Evolutionary conservation across 1,140 invertebrate species (phyloP), one percentile per base, ranked within the genome.

Genomic region (Ladona fulva): DNA sequence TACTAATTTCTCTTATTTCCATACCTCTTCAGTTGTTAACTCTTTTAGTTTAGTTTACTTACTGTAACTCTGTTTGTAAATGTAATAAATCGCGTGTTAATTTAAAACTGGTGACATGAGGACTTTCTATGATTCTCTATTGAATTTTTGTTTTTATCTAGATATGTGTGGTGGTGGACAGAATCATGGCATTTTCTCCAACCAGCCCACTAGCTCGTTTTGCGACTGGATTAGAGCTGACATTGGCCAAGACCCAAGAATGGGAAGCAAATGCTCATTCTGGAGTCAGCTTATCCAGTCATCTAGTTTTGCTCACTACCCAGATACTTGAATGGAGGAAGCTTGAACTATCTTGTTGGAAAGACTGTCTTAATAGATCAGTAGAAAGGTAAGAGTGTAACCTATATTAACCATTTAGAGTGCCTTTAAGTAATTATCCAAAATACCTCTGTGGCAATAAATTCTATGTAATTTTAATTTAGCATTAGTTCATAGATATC

Each of bases 231-330:
- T 85, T 99, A 25, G 97, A 99, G 85, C 84, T 98, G 29, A 84
- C 99, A 0, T 85, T 97, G 5, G 89, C 91, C 22, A 94, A 96
- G 80, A 87, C 93, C 73, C 89, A 96, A 80, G 91, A 96, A 80
- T 99, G 97, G 97, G 95, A 98, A 84, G 90, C 92, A 81, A 93
- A 95, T 82, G 96, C 97, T 0, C 94, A 96, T 81, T 91, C 89
- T 80, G 92, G 91, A 3, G 95, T 98, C 42, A 95, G 94, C 78
- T 84, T 99, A 82, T 86, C 89, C 0, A 87, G 90, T 0, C 86
- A 94, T 78, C 88, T 94, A 12, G 83, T 89, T 24, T 86, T 88
- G 73, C 85, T 99, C 0, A 94, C 92, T 1, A 87, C 92, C 77
- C 90, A 95, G 80, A 94, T 99, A 74, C 91, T 98, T 74, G 88